These are phyloP conservation scores for Spea bombifrons DNA, from an alignment of 2,113 vertebrate species.

Conservation along the genomic window DNA sequence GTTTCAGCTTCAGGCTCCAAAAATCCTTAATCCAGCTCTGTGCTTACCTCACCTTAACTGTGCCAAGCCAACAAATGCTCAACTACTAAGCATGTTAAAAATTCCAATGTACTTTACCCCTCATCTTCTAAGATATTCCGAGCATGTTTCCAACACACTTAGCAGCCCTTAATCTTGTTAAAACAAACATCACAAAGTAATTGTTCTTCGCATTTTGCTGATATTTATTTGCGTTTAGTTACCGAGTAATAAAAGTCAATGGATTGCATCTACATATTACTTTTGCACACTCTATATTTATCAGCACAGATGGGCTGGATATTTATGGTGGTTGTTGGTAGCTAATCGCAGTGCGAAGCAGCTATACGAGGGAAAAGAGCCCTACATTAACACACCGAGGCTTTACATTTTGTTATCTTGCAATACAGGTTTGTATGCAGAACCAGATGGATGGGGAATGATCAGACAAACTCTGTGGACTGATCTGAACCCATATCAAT, in stretches of 20 bases:
- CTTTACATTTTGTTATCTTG: constrained; percentile 15
- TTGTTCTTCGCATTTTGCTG: constrained; percentile 41
- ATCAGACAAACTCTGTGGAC: constrained; percentile 10
- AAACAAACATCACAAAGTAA: constrained; percentile 37
- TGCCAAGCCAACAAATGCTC: too few species aligned
- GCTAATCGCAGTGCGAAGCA: constrained; percentile 37
- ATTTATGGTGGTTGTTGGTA: constrained; percentile 31
- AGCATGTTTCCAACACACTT: constrained; percentile 20
- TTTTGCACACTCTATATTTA: constrained; percentile 15
- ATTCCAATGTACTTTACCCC: background rate
- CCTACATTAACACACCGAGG: constrained; percentile 22
- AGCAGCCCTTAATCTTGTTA: constrained; percentile 29
- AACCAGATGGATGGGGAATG: constrained; percentile 21
- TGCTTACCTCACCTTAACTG: too few species aligned
- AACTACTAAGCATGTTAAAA: background rate
- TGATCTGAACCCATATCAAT: background rate
- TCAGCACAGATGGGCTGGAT: constrained; percentile 36
- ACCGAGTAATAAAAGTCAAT: constrained; percentile 26
- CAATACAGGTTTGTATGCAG: constrained; percentile 1
- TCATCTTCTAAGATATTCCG: background rate
- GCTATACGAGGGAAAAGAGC: constrained; percentile 21
- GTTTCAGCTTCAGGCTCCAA: too few species aligned
- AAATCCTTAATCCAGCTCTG: too few species aligned
- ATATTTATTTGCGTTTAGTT: constrained; percentile 38
- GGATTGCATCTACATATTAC: constrained; percentile 27